phyloP scores from a whole-genome alignment of 1,140 invertebrate genomes.

The Dendroctonus valens region DNA sequence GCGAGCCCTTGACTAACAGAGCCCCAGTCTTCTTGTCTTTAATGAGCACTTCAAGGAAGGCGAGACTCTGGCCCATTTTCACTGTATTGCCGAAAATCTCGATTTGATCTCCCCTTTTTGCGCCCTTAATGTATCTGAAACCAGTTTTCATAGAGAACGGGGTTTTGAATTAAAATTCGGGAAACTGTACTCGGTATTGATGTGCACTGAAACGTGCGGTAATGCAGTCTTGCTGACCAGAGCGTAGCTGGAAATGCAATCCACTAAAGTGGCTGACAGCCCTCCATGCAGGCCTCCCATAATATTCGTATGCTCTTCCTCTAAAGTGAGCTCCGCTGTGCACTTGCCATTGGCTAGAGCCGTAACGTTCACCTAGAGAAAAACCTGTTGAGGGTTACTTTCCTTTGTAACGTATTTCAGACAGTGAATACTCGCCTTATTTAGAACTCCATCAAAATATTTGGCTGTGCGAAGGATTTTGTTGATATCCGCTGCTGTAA shows the following conservation, averaged over 20 bases:
- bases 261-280: slow-evolving; percentile 77
- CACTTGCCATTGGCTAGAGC: slow-evolving; percentile 60
- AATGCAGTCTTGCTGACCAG: slow-evolving; percentile 59
- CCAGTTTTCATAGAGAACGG: not conserved
- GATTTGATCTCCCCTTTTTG: slow-evolving; percentile 74
- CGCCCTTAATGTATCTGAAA: slow-evolving; percentile 70
- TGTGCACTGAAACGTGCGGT: slow-evolving; percentile 75
- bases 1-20: slow-evolving; percentile 73
- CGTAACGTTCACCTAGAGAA: slow-evolving; percentile 16
- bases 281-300: slow-evolving; percentile 81
- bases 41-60: slow-evolving; percentile 78
- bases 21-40: slow-evolving; percentile 68
- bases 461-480: slow-evolving; percentile 4
- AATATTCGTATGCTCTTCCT: slow-evolving; percentile 73
- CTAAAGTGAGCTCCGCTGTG: slow-evolving; percentile 76
- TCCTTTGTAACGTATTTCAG: not conserved
- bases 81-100: slow-evolving; percentile 74
- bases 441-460: slow-evolving; percentile 16
- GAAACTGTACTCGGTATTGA: slow-evolving; percentile 56
- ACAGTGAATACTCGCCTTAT: slow-evolving; percentile 5
- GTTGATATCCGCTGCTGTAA: slow-evolving; percentile 4
- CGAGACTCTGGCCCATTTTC: slow-evolving; percentile 74
- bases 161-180: not conserved
- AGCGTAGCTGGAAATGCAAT: slow-evolving; percentile 79
- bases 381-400: not conserved